These are phyloP conservation scores for Rafetus swinhoei DNA, from an alignment of 2,113 vertebrate genomes.

Conservation along the genomic window DNA sequence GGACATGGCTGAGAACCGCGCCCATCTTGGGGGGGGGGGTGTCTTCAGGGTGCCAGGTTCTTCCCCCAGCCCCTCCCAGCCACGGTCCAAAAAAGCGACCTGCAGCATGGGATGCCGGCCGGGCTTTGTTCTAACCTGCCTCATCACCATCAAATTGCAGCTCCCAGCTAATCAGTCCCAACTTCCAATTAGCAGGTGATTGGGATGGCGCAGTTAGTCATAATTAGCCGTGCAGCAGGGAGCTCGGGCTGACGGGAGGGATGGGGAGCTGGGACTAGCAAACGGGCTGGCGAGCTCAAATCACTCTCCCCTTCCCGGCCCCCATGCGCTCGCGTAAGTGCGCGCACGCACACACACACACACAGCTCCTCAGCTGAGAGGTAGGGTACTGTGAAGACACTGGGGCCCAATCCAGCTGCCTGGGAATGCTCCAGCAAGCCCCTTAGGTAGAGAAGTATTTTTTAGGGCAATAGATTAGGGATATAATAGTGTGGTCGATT, in stretches of 20 bases:
- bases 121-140: background rate
- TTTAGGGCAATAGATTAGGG: no score
- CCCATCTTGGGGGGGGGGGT: background rate
- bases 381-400: background rate
- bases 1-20: background rate
- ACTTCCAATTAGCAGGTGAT: background rate
- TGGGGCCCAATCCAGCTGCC: no score
- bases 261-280: background rate
- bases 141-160: background rate
- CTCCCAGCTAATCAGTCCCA: background rate
- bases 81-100: background rate
- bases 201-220: background rate
- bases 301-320: background rate
- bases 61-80: background rate
- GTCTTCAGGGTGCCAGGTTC: background rate
- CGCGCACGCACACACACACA: no score
- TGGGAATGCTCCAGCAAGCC: background rate
- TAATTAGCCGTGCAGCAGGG: background rate
- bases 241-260: background rate
- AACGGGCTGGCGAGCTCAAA: background rate
- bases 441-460: background rate
- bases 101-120: accelerated
- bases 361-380: background rate
- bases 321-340: no score
- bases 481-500: no score